These are phyloP conservation scores for Eupithecia centaureata DNA, from an alignment of 2,888 invertebrate genomes.

Conservation along the genomic window DNA sequence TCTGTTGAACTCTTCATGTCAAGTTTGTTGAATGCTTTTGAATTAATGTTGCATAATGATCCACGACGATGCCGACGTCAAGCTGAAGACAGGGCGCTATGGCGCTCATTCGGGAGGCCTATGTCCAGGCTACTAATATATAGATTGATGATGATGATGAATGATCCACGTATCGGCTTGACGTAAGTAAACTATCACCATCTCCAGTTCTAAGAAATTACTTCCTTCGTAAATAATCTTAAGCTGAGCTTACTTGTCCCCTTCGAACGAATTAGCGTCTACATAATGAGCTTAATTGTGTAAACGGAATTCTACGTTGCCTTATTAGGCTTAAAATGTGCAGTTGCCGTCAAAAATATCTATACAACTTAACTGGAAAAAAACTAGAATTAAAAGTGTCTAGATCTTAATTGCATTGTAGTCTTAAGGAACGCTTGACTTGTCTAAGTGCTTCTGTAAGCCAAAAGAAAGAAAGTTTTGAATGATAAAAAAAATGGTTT, in stretches of 20 bases:
- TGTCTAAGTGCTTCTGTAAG: too few relatives aligned
- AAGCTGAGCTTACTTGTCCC: constrained; percentile 73
- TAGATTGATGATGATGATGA: too few relatives aligned
- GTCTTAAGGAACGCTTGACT: not conserved
- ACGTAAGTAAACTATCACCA: constrained; percentile 6
- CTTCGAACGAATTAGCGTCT: constrained; percentile 66
- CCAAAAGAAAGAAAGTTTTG: too few relatives aligned
- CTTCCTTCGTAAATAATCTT: constrained; percentile 53
- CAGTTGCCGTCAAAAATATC: constrained; percentile 18
- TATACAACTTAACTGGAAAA: constrained; percentile 13
- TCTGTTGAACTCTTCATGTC: not conserved
- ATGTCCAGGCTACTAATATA: too few relatives aligned
- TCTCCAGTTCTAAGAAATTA: constrained; percentile 48
- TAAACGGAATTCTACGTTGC: constrained; percentile 63
- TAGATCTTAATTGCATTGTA: too few relatives aligned
- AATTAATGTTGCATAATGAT: not conserved
- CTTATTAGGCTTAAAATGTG: constrained; percentile 52
- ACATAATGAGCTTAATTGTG: constrained; percentile 73
- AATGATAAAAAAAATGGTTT: too few relatives aligned
- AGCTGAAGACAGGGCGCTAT: too few relatives aligned
- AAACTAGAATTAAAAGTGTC: not conserved
- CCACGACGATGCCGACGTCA: too few relatives aligned
- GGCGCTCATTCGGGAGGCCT: too few relatives aligned
- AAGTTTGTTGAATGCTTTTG: not conserved
- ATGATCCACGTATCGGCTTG: too few relatives aligned